Percentiles rank a stretch among this genome's conserved stretches.
Conservation (phyloP, 2,888 invertebrate species). For the Epirrita christyi region DNA sequence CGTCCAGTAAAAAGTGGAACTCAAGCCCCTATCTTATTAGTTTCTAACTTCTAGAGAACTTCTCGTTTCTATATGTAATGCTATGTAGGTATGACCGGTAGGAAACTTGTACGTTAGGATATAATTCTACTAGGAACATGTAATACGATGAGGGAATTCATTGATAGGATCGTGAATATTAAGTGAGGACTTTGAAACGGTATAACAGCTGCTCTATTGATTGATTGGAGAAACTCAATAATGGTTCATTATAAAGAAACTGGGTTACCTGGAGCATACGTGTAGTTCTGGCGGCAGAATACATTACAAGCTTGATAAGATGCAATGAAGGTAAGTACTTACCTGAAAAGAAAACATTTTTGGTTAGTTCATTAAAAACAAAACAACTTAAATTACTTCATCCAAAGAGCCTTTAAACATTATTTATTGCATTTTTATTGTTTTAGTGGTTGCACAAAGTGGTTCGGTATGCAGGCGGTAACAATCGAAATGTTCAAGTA, state of each 20-base stretch:
- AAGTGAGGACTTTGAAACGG: conserved; percentile 12
- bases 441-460: conserved; percentile 62
- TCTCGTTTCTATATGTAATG: conserved; percentile 11
- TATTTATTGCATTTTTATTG: conserved; percentile 59
- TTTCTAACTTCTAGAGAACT: conserved; percentile 32
- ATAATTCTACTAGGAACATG: conserved; percentile 1
- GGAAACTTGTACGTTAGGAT: conserved; percentile 16
- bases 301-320: conserved; percentile 41
- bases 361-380: conserved; percentile 31
- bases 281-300: conserved; percentile 35
- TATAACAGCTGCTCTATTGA: conserved; percentile 7
- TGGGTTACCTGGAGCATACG: conserved; percentile 31
- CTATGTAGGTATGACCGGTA: conserved; percentile 5
- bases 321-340: conserved; percentile 53
- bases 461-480: conserved; percentile 59
- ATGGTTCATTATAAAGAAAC: conserved; percentile 26
- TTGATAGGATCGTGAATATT: conserved; percentile 16
- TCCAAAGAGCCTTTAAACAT: conserved; percentile 29
- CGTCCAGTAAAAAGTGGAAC: conserved; percentile 40
- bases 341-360: conserved; percentile 63
- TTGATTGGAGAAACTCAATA: conserved; percentile 25
- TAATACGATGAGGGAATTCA: conserved; percentile 9
- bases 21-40: conserved; percentile 42
- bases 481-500: conserved; percentile 68
- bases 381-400: conserved; percentile 23